Base-by-base conservation (phyloP, 2,888 invertebrate species). In the Miltochrista miniata region DNA sequence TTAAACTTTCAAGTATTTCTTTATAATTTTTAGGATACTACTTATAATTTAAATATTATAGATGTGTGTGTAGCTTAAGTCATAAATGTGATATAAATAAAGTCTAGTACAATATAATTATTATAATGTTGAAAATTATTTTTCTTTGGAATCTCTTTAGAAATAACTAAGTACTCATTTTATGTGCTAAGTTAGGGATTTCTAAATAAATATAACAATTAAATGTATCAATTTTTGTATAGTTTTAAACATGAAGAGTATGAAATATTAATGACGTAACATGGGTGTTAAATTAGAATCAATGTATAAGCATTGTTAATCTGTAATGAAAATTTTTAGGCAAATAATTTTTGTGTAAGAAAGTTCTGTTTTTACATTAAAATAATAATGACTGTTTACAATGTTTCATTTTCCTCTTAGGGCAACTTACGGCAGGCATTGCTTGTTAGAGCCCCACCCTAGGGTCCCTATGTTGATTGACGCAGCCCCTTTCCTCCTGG, bases 341-440 rank as follows among this genome's bases (percentile, higher is more conserved):
- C 70, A 72, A 76, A 10, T 24, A 2, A 61, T 70, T 76, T 35
- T 77, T 80, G 72, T 81, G 79, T 85, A 86, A 81, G 71, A 85
- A 31, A 74, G 72, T 86, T 88, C 72, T 83, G 88, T 86, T 88
- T 90, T 85, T 89, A 87, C 81, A 87, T 77, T 84, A 85, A 87
- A 90, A 82, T 81, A 77, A 82, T 76, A 81, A 74, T 85, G 79
- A 85, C 80, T 87, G 87, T 89, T 89, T 57, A 44, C 63, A 61
- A 65, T 67, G 63, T 82, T 79, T 76, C 68, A 74, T 79, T 49
- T 24, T 2, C 18, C 18, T 24, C 18, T 24, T 4, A 24, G n/a
- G n/a, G n/a, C n/a, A 24, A 24, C 5, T 24, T 4, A 24, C 5
- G 18, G 3, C 18, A 24, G 2, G 2, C 5, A 24, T 24, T 24